These are phyloP conservation scores for Pelosia muscerda DNA, from an alignment of 2,888 invertebrate genomes.

Conservation along the genomic window DNA sequence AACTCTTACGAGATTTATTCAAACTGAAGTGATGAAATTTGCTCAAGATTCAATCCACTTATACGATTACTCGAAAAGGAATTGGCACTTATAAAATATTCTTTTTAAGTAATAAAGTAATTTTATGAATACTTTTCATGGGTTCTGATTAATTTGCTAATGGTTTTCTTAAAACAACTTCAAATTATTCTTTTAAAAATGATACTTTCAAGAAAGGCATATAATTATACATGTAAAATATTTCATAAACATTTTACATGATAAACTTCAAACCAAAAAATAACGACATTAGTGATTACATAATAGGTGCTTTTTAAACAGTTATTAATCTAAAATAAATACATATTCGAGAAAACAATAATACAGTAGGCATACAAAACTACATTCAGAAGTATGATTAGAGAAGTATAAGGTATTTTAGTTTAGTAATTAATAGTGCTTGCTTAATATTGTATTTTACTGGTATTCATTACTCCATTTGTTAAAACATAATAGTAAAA, in stretches of 20 bases:
- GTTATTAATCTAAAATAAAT: no score
- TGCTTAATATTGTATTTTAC: no score
- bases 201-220: background rate
- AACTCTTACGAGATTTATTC: conserved; percentile 15
- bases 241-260: background rate
- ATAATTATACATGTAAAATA: no score
- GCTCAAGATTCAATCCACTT: conserved; percentile 18
- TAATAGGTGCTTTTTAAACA: no score
- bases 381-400: no score
- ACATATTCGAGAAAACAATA: no score
- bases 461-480: no score
- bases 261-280: no score
- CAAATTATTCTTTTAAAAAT: background rate
- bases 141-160: background rate
- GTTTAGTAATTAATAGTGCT: no score
- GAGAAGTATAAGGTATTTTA: no score
- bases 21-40: conserved; percentile 16
- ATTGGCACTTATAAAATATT: conserved; percentile 32
- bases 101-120: conserved; percentile 2
- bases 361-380: no score
- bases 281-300: no score
- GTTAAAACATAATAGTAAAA: background rate
- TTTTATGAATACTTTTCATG: conserved; percentile 2
- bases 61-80: conserved; percentile 15
- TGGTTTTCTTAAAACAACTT: background rate